These are phyloP conservation scores for Apotomis capreana DNA, from an alignment of 2,888 invertebrate genomes.

Conservation along the genomic window DNA sequence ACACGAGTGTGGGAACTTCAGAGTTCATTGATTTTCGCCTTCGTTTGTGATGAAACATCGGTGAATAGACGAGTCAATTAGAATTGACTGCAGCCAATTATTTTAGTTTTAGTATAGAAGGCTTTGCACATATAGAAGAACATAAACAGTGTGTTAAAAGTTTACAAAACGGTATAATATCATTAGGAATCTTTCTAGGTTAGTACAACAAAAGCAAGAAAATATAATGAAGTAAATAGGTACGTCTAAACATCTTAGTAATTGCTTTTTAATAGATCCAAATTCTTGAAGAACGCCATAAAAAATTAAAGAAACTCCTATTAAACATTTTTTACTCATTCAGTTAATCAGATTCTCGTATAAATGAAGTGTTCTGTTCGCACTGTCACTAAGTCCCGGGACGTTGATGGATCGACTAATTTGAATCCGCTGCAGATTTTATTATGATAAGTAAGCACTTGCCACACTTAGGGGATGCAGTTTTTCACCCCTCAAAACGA, in stretches of 20 bases:
- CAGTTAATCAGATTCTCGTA: conserved; percentile 13
- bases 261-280: too few species aligned
- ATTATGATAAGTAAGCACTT: conserved; percentile 69
- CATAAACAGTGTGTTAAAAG: too few species aligned
- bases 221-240: too few species aligned
- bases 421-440: conserved; percentile 71
- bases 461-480: conserved; percentile 49
- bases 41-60: conserved; percentile 8
- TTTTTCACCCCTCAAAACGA: conserved; percentile 15
- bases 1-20: conserved; percentile 27
- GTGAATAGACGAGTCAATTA: conserved; percentile 13
- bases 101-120: too few species aligned
- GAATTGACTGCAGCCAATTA: neutral
- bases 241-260: too few species aligned
- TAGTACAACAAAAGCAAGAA: too few species aligned
- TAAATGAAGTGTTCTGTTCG: conserved; percentile 29
- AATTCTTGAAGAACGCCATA: too few species aligned
- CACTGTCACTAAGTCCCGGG: conserved; percentile 66
- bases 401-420: conserved; percentile 76
- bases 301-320: neutral
- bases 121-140: too few species aligned
- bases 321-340: conserved; percentile 1
- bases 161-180: too few species aligned
- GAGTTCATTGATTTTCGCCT: conserved; percentile 28
- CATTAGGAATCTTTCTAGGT: too few species aligned